phyloP scores from a whole-genome alignment of 2,113 vertebrate species.

The Triplophysa rosa region DNA sequence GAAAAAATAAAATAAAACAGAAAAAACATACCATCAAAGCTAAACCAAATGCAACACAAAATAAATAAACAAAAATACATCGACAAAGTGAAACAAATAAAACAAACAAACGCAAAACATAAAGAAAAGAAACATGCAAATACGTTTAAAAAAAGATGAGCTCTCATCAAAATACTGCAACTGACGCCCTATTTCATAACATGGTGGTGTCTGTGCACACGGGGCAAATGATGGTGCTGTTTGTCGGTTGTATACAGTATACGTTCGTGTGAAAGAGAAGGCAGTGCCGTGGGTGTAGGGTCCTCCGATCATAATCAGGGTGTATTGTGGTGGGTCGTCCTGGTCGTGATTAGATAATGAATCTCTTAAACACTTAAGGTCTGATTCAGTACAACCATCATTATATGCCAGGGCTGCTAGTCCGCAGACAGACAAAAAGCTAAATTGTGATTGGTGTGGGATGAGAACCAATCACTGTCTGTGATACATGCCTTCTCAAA shows the following conservation, averaged over 20 bases:
- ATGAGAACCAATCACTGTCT: conserved; percentile 3
- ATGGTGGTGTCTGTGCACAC: not conserved
- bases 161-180: not conserved
- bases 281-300: conserved; percentile 11
- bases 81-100: too few species aligned
- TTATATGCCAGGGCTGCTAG: conserved; percentile 27
- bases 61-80: too few species aligned
- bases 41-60: too few species aligned
- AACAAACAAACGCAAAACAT: too few species aligned
- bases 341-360: conserved; percentile 98
- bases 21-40: too few species aligned
- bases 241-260: conserved; percentile 7
- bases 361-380: conserved; percentile 84
- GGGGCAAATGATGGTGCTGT: not conserved
- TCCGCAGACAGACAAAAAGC: conserved; percentile 26
- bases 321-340: conserved; percentile 85
- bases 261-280: conserved; percentile 11
- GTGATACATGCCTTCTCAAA: conserved; percentile 6
- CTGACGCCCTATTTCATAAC: not conserved
- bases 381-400: conserved; percentile 43
- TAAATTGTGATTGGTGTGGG: conserved; percentile 3
- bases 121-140: too few species aligned
- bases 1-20: too few species aligned
- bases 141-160: too few species aligned
- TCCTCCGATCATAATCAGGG: conserved; percentile 82